Evolutionary conservation across 2,888 invertebrate species (phyloP).

Genomic region (Notodonta ziczac): DNA sequence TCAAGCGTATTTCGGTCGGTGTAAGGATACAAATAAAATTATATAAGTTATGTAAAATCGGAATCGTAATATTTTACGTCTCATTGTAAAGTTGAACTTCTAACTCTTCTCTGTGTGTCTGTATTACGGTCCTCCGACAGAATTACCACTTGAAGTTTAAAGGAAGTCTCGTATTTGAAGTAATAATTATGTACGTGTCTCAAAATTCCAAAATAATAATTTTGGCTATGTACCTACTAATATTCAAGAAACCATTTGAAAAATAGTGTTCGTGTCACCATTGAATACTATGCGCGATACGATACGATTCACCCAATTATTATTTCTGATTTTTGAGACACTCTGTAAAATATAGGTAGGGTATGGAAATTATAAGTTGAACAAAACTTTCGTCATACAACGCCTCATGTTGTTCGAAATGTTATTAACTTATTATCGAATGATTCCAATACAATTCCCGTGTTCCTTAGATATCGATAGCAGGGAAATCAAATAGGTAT

Average conservation of each 20-base stretch:
- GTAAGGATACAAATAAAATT: no score
- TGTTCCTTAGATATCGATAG: conserved; percentile 1
- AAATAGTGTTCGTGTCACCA: no score
- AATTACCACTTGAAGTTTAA: conserved; percentile 30
- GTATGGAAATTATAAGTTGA: conserved; percentile 68
- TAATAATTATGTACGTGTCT: conserved; percentile 26
- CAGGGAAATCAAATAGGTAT: no score
- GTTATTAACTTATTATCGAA: conserved; percentile 14
- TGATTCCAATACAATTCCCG: conserved; percentile 23
- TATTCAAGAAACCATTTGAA: no score
- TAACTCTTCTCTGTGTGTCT: conserved; percentile 13
- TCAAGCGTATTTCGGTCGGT: no score
- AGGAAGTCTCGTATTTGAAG: conserved; percentile 29
- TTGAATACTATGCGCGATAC: no score
- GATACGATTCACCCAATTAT: no score
- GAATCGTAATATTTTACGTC: no score
- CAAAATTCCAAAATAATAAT: no score
- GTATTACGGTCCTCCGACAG: conserved; percentile 23
- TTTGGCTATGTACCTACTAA: no score
- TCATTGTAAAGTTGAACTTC: neutral
- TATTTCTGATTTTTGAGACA: no score
- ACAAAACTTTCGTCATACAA: conserved; percentile 62
- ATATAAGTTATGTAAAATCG: no score
- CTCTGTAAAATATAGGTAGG: conserved; percentile 55
- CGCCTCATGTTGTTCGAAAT: conserved; percentile 33